Evolutionary conservation across 2,888 invertebrate species (phyloP), one percentile per base, ranked within the genome.

Genomic region (Caenorhabditis wallacei): DNA sequence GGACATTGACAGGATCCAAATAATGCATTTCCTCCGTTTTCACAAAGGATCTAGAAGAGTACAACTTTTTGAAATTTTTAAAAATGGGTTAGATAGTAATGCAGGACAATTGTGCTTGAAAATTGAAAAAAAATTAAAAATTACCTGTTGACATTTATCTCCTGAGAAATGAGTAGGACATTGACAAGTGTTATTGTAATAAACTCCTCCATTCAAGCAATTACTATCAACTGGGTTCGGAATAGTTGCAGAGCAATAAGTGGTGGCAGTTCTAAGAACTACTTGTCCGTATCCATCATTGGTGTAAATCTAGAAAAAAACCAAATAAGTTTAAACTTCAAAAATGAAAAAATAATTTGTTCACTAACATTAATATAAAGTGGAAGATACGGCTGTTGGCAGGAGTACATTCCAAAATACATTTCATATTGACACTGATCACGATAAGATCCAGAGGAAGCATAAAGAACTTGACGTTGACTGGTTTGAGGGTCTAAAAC

Each of bases 141-240:
- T 43, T 26, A 57, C 70, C 35, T 66, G 70, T 66, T 87, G 69
- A 51, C 88, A 88, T n/a, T 78, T 84, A n/a, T 76, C 53, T 59
- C 88, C 88, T 18, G 64, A 71, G 59, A 84, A 88, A 63, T 86
- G 86, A 30, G 72, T 66, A 7, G 84, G 72, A 43, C 88, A 88
- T 54, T 81, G 59, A 51, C 88, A 88, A 0, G 84, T 87, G 46
- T 82, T 85, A 26, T 85, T 85, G 56, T 69, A 81, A 10, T 51
- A 76, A 2, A 85, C 89, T 37, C 89, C 89, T 20, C 89, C 89
- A 46, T 89, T 89, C 35, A 78, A 51, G 59, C 89, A 89, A n/a
- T 84, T 75, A 11, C 63, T 74, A 22, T 82, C 84, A 18, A 78
- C 71, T 37, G 84, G 84, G 46, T 70, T 78, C 18, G 71, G 69